Base-by-base conservation (phyloP, 1,140 invertebrate species). In the Aphidius gifuensis region DNA sequence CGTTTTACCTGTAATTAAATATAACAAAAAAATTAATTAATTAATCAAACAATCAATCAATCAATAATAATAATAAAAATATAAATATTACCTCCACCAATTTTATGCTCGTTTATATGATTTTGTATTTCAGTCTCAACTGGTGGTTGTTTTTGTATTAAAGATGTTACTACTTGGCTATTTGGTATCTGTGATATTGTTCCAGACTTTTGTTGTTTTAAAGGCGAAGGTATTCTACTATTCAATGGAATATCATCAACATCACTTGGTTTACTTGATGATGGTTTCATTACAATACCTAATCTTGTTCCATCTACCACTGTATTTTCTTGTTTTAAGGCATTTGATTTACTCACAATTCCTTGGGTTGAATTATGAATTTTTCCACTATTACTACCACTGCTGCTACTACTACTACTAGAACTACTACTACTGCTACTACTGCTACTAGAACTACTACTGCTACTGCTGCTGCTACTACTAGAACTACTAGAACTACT, bases 71-170 rank as follows among this genome's bases (percentile, higher is more conserved):
- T 7, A 38, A 44, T 16, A 61, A 57, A 49, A 21, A 56, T 57
- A 43, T 62, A 42, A 51, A 57, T 65, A 55, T 74, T 69, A 80
- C 80, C 80, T 78, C 80, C 79, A 55, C 80, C 80, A 68, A 80
- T 81, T 76, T 81, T 81, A 74, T 80, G 78, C 60, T 81, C 79
- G 53, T 72, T 79, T 45, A 72, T 79, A 58, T 81, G 78, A 69
- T 81, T 81, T 38, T 73, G 70, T 38, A 74, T 61, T 32, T 80
- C 80, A 45, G 68, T 62, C 58, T 81, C 78, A 38, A 68, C 38
- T 42, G 42, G 53, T n/a, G 11, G 11, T 39, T 55, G 23, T 32
- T 32, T 32, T 32, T 32, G 23, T 32, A 32, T 32, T 32, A 2
- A 2, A 32, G 23, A 32, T 32, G 4, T 55, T 11, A 38, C 39